Percentiles rank a stretch among this genome's conserved stretches.
These are phyloP conservation scores for Phthorimaea operculella DNA, from an alignment of 1,140 invertebrate species.

Conservation along the genomic window DNA sequence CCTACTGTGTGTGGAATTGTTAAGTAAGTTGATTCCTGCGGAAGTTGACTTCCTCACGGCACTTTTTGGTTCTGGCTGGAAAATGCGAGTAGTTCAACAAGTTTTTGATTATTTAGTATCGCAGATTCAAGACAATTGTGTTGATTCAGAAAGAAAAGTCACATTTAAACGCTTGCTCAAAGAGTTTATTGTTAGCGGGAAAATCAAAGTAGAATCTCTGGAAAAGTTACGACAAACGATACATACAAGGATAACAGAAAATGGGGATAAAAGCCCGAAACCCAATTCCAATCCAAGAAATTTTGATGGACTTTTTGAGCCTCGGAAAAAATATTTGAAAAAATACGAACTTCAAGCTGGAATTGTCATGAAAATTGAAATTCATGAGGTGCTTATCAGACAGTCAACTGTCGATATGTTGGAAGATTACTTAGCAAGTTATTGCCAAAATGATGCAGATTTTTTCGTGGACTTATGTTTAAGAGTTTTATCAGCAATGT, in stretches of 20 bases:
- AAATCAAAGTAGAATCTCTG: not conserved
- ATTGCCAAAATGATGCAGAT: not conserved
- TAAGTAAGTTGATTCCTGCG: constrained; percentile 2
- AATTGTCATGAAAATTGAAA: not conserved
- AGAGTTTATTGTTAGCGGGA: not conserved
- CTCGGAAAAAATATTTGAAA: no score
- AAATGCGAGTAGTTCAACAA: constrained; percentile 8
- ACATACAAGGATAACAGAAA: no score
- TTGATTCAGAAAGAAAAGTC: not conserved
- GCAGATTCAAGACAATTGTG: not conserved
- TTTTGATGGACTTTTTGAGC: no score
- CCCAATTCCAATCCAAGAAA: no score
- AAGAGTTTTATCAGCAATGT: not conserved
- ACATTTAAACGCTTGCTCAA: not conserved
- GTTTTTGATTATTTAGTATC: constrained; percentile 9
- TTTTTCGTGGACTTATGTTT: not conserved
- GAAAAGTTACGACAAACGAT: not conserved
- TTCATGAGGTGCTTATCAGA: not conserved
- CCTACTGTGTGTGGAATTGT: constrained; percentile 11
- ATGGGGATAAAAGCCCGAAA: no score
- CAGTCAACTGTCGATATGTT: not conserved
- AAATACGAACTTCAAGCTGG: not conserved
- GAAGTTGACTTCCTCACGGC: constrained; percentile 1
- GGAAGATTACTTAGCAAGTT: not conserved
- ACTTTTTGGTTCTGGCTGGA: not conserved